These are phyloP conservation scores for Acleris sparsana DNA, from an alignment of 2,888 invertebrate species.

Conservation along the genomic window DNA sequence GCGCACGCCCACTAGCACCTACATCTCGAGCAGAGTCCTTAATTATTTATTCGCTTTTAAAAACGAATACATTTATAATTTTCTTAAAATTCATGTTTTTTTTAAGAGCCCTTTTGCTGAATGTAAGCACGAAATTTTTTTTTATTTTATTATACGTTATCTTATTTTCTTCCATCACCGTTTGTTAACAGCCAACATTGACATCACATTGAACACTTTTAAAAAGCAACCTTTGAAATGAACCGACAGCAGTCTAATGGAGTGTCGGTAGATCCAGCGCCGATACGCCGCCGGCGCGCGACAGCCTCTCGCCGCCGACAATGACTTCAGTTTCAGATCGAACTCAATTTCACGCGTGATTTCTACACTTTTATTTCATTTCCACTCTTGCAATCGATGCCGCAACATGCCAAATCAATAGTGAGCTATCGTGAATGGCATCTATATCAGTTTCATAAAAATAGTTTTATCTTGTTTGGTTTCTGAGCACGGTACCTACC, in stretches of 20 bases:
- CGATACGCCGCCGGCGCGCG: conserved; percentile 45
- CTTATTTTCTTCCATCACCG: background rate
- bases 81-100: too few relatives aligned
- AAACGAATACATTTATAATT: background rate
- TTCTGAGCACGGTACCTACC: conserved; percentile 18
- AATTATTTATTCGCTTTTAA: background rate
- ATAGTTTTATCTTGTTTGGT: conserved; percentile 22
- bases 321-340: conserved; percentile 67
- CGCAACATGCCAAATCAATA: conserved; percentile 47
- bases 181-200: background rate
- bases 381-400: conserved; percentile 59
- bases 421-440: conserved; percentile 14
- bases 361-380: conserved; percentile 78
- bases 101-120: too few relatives aligned
- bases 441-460: conserved; percentile 19
- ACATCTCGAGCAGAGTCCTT: conserved; percentile 14
- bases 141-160: too few relatives aligned
- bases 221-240: background rate
- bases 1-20: conserved; percentile 48
- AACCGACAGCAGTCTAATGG: conserved; percentile 31
- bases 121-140: too few relatives aligned
- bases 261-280: conserved; percentile 40
- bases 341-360: conserved; percentile 83
- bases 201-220: background rate
- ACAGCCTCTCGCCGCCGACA: conserved; percentile 63